A percentile compares a stretch with the other conserved stretches of the same genome.
These are phyloP conservation scores for Troides aeacus DNA, from an alignment of 2,888 invertebrate species.

Conservation along the genomic window DNA sequence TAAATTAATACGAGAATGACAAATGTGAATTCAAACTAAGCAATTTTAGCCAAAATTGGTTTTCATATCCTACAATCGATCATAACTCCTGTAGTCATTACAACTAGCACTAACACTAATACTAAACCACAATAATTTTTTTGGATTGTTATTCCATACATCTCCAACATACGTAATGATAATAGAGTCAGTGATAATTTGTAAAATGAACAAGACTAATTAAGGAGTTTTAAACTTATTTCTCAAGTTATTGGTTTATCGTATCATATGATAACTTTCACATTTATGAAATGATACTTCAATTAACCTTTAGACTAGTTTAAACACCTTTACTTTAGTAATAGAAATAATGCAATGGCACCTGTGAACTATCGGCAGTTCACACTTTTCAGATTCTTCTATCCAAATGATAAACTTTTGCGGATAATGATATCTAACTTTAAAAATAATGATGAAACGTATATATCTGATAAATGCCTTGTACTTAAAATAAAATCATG, in stretches of 20 bases:
- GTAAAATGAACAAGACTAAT: not conserved
- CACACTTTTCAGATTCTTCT: too few species aligned
- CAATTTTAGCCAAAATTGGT: constrained; percentile 13
- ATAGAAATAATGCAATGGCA: too few species aligned
- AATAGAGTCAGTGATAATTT: not conserved
- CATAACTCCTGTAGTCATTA: not conserved
- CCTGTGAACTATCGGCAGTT: too few species aligned
- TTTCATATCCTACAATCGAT: constrained; percentile 4
- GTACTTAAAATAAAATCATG: too few species aligned
- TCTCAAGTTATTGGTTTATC: not conserved
- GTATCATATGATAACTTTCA: not conserved
- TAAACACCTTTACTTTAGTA: too few species aligned
- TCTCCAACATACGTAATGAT: not conserved
- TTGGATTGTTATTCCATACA: not conserved
- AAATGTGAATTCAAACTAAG: constrained; percentile 23
- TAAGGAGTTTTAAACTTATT: not conserved
- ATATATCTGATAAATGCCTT: too few species aligned
- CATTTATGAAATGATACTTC: too few species aligned
- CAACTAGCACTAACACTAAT: not conserved
- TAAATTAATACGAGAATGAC: constrained; percentile 24
- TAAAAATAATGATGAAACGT: too few species aligned
- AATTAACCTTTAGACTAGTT: too few species aligned
- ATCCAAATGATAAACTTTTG: too few species aligned
- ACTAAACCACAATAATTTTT: not conserved
- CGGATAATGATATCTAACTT: too few species aligned